Conservation (phyloP, 2,797 vertebrate genomes). For the Macropodus opercularis region DNA sequence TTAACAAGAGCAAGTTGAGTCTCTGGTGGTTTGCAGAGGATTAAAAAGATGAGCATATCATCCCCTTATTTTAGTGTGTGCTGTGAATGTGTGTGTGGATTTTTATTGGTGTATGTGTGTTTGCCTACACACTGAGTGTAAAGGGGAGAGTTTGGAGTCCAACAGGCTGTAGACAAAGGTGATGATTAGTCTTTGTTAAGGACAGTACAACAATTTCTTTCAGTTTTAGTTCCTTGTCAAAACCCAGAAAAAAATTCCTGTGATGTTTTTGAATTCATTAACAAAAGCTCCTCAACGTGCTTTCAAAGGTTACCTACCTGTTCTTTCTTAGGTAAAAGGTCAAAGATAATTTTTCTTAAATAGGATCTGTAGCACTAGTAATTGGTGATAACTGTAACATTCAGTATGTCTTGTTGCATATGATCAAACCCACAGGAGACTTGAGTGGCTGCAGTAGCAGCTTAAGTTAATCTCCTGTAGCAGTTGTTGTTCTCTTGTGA, state of each 20-base stretch:
- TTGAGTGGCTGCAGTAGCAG: conserved; percentile 24
- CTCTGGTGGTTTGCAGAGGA: conserved; percentile 44
- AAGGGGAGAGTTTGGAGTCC: conserved; percentile 30
- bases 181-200: conserved; percentile 35
- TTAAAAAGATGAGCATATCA: conserved; percentile 20
- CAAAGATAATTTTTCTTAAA: background rate
- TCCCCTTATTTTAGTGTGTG: background rate
- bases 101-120: background rate
- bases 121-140: background rate
- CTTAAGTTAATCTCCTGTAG: conserved; percentile 68
- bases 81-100: background rate
- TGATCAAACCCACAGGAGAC: conserved; percentile 49
- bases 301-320: background rate
- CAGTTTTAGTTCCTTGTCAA: conserved; percentile 4
- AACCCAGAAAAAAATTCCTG: background rate
- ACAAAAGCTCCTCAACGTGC: background rate
- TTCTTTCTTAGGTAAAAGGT: background rate
- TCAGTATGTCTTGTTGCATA: conserved; percentile 31
- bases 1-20: conserved; percentile 49
- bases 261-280: background rate
- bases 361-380: background rate
- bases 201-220: conserved; percentile 7
- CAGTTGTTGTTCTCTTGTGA: conserved; percentile 59
- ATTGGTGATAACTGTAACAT: conserved; percentile 24
- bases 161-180: conserved; percentile 26